phyloP scores from a whole-genome alignment of 2,113 vertebrate species.

The Oreochromis niloticus region DNA sequence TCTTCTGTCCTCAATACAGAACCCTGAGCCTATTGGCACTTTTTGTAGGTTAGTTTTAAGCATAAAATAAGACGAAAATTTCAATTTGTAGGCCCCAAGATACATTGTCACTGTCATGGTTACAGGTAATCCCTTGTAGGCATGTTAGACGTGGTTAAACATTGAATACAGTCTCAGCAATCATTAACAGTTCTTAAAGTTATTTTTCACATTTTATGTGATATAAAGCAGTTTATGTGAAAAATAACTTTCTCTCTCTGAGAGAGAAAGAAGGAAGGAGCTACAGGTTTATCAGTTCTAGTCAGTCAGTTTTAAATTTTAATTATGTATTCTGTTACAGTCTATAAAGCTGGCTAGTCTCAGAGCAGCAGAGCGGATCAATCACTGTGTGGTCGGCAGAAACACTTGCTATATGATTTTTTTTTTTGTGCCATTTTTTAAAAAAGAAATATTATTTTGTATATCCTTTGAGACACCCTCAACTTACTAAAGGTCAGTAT shows the following conservation, averaged over 20 bases:
- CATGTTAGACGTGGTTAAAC: neutral
- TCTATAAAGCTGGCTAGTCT: neutral
- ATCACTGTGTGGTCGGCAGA: neutral
- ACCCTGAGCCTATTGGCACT: conserved; percentile 6
- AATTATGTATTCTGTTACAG: neutral
- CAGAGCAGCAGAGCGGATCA: neutral
- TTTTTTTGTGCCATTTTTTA: neutral
- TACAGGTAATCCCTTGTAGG: neutral
- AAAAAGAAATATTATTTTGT: neutral
- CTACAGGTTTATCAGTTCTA: neutral
- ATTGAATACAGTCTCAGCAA: neutral
- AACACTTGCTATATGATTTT: neutral
- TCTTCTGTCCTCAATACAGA: conserved; percentile 29
- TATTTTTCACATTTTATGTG: neutral
- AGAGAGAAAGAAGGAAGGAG: neutral
- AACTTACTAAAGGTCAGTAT: neutral
- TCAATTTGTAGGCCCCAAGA: neutral
- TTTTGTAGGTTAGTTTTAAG: neutral
- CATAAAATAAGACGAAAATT: neutral
- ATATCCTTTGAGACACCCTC: neutral
- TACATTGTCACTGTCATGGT: neutral
- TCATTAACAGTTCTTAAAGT: neutral
- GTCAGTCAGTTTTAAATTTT: neutral
- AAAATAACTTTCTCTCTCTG: neutral
- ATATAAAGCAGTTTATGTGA: neutral